These are phyloP conservation scores for Drosophila lutescens DNA, from an alignment of 2,888 invertebrate genomes.

Conservation along the genomic window DNA sequence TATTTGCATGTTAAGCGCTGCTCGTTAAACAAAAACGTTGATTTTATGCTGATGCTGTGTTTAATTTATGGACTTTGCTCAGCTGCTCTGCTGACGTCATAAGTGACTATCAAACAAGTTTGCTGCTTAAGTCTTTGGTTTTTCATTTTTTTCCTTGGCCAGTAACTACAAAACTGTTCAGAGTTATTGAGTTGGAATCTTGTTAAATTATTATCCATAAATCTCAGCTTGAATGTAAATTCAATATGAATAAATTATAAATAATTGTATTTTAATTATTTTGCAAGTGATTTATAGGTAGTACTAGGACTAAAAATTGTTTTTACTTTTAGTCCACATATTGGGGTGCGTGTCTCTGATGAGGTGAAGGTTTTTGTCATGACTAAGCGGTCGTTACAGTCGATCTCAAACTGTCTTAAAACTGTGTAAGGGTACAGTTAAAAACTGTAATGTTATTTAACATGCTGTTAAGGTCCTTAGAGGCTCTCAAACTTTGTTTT, in stretches of 20 bases:
- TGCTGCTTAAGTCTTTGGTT: slow-evolving; percentile 77
- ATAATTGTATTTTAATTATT: neutral
- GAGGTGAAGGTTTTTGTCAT: slow-evolving; percentile 3
- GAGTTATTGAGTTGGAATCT: too few relatives aligned
- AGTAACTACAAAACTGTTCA: slow-evolving; percentile 24
- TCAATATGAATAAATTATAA: neutral
- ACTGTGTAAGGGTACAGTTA: neutral
- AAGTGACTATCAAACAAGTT: slow-evolving; percentile 57
- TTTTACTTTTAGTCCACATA: slow-evolving; percentile 23
- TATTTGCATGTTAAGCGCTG: slow-evolving; percentile 63
- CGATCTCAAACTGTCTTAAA: neutral
- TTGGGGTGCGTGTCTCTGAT: slow-evolving; percentile 19
- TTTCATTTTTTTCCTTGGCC: slow-evolving; percentile 1
- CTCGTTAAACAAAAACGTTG: slow-evolving; percentile 19
- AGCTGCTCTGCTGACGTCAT: slow-evolving; percentile 56
- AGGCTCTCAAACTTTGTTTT: too few relatives aligned
- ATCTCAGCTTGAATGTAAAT: slow-evolving; percentile 1
- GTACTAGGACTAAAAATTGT: neutral
- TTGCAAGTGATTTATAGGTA: neutral
- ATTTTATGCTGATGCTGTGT: slow-evolving; percentile 27
- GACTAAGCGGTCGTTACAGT: slow-evolving; percentile 25
- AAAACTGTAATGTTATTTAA: neutral
- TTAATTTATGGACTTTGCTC: slow-evolving; percentile 32
- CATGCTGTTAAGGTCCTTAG: neutral
- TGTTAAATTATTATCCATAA: neutral